These are phyloP conservation scores for Gymnocypris eckloni DNA, from an alignment of 2,797 vertebrate species.

Conservation along the genomic window DNA sequence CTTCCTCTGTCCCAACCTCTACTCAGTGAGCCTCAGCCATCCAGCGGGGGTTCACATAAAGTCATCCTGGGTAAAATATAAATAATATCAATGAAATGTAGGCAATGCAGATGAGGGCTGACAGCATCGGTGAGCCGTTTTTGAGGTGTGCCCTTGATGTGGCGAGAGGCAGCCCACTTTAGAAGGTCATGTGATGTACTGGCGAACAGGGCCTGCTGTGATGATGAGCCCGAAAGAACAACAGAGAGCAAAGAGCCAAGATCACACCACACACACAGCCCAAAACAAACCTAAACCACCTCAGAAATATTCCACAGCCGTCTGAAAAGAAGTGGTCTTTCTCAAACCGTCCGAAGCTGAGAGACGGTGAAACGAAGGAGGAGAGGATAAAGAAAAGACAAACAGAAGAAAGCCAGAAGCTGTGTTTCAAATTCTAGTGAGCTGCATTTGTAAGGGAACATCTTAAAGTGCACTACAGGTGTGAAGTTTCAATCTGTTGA, in stretches of 20 bases:
- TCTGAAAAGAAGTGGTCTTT: slow-evolving; percentile 48
- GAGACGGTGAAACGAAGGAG: slow-evolving; percentile 22
- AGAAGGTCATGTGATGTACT: slow-evolving; percentile 77
- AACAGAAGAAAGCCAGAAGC: slow-evolving; percentile 1
- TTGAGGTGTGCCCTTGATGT: slow-evolving; percentile 75
- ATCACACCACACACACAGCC: slow-evolving; percentile 73
- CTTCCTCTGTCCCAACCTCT: slow-evolving; percentile 29
- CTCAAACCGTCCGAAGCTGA: background rate
- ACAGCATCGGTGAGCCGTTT: slow-evolving; percentile 67
- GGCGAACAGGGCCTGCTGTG: slow-evolving; percentile 66
- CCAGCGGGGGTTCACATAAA: slow-evolving; percentile 53
- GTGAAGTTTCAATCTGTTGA: background rate
- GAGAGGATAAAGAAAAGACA: slow-evolving; percentile 25
- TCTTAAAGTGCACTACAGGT: background rate
- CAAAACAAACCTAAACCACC: slow-evolving; percentile 69
- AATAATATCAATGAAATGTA: slow-evolving; percentile 73
- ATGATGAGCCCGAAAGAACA: slow-evolving; percentile 67
- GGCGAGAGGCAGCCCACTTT: slow-evolving; percentile 77
- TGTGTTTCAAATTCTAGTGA: background rate
- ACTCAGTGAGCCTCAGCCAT: slow-evolving; percentile 52
- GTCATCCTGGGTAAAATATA: slow-evolving; percentile 57
- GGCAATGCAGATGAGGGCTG: slow-evolving; percentile 71
- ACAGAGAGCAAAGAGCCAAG: slow-evolving; percentile 52
- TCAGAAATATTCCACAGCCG: slow-evolving; percentile 42
- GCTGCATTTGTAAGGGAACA: no score